phyloP scores from a whole-genome alignment of 2,888 invertebrate genomes.

The Drosophila trichaetosa region DNA sequence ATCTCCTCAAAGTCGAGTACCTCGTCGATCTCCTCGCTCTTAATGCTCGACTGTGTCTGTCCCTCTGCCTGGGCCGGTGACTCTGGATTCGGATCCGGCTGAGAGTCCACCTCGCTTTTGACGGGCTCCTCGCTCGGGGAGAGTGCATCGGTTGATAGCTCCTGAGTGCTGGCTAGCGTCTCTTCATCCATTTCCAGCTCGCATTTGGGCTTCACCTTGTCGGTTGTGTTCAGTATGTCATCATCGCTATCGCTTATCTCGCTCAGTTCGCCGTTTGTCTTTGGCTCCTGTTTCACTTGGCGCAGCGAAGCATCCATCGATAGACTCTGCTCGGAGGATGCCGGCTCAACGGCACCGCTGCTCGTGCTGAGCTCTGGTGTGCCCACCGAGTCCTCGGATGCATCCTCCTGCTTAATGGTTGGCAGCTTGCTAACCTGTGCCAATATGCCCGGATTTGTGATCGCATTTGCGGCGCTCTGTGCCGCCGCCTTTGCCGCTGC shows the following conservation, averaged over 20 bases:
- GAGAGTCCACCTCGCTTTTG: constrained; percentile 28
- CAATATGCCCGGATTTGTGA: constrained; percentile 80
- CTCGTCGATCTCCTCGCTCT: constrained; percentile 80
- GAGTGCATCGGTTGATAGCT: constrained; percentile 40
- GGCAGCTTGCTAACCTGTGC: constrained; percentile 65
- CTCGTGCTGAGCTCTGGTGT: constrained; percentile 40
- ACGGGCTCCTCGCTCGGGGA: constrained; percentile 43
- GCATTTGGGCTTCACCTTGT: constrained; percentile 83
- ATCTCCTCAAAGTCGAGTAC: constrained; percentile 94
- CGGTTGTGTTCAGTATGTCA: constrained; percentile 93
- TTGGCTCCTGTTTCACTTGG: constrained; percentile 67
- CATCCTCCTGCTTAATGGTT: constrained; percentile 64
- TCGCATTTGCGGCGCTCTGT: constrained; percentile 80
- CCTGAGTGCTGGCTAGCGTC: constrained; percentile 33
- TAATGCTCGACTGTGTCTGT: constrained; percentile 51
- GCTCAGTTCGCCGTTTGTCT: constrained; percentile 87
- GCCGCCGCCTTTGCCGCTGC: constrained; percentile 83
- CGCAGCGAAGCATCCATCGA: constrained; percentile 24
- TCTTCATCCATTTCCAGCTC: constrained; percentile 55
- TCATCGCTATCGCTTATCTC: constrained; percentile 96
- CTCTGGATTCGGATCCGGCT: constrained; percentile 43
- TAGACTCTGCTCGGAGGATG: constrained; percentile 10
- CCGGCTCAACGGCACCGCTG: constrained; percentile 16
- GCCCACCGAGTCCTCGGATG: constrained; percentile 58
- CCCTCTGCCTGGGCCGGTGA: background rate